Base-by-base conservation (phyloP, 2,113 vertebrate species). In the Oreochromis spilurus region DNA sequence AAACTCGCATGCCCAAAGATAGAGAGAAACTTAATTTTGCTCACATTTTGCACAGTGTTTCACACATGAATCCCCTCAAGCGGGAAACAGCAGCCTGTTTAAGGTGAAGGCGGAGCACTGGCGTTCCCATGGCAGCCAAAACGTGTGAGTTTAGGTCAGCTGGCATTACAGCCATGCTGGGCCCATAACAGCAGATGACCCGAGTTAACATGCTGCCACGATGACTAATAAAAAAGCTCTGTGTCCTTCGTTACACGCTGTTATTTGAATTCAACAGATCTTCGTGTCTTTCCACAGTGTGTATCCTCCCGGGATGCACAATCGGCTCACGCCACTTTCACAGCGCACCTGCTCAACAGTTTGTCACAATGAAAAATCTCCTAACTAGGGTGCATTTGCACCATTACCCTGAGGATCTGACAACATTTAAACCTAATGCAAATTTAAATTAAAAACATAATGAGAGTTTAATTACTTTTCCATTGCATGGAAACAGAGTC, bases 191-290 rank as follows among this genome's bases (percentile, higher is more conserved):
- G 87, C 19, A 3, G 83, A 67, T 84, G 75, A 86, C 89, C 89
- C 36, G 43, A 89, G 77, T 88, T 86, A 86, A 88, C 91, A 62
- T 29, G 17, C 57, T 10, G 48, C 52, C 58, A 62, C 21, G 40
- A 89, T 90, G 93, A 94, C 89, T 92, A 91, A 92, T 91, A 82
- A 88, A 94, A 87, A 80, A 85, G 78, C 29, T 81, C 77, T 79
- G 45, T 2, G 16, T 36, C 54, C 82, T 84, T 62, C 14, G 1
- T 67, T 84, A 53, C 85, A 85, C 38, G 8, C 70, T 80, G 81
- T 82, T 65, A 62, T 92, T 87, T 89, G 52, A 90, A 92, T 91
- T 90, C 80, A 90, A 34, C 77, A 85, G 78, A 84, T 81, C 29
- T 9, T 83, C 5, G 13, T 54, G 55, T 80, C 87, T 84, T 78